phyloP scores from a whole-genome alignment of 2,888 invertebrate species.

The Ichneumoninae sp. region DNA sequence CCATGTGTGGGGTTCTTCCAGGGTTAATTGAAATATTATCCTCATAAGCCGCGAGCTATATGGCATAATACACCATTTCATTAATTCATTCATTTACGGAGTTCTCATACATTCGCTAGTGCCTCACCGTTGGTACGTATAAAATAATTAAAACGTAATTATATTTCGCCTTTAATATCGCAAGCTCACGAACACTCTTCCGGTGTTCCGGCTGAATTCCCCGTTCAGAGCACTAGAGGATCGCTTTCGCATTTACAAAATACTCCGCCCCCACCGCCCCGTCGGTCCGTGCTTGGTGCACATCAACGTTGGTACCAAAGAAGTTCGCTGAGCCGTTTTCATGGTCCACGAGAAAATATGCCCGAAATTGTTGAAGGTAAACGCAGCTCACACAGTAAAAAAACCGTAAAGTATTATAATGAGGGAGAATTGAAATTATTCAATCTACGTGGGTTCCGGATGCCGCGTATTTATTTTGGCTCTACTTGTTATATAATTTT shows the following conservation, averaged over 20 bases:
- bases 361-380: constrained; percentile 61
- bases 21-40: constrained; percentile 18
- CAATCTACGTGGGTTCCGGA: constrained; percentile 8
- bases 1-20: neutral
- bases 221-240: constrained; percentile 16
- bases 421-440: constrained; percentile 36
- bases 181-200: neutral
- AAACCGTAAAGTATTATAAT: constrained; percentile 25
- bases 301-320: constrained; percentile 61
- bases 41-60: constrained; percentile 20
- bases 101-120: constrained; percentile 6
- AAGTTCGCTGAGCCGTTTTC: constrained; percentile 54
- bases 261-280: constrained; percentile 11
- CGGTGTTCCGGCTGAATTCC: constrained; percentile 48
- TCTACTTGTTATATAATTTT: neutral
- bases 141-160: constrained; percentile 61
- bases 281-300: neutral
- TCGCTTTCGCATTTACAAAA: constrained; percentile 41
- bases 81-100: constrained; percentile 46
- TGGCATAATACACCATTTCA: neutral
- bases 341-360: constrained; percentile 55
- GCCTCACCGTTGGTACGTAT: constrained; percentile 34
- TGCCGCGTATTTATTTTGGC: constrained; percentile 11
- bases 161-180: constrained; percentile 62
- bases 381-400: constrained; percentile 9